Conservation (phyloP, 2,888 invertebrate species). For the Trichogramma dendrolimi region DNA sequence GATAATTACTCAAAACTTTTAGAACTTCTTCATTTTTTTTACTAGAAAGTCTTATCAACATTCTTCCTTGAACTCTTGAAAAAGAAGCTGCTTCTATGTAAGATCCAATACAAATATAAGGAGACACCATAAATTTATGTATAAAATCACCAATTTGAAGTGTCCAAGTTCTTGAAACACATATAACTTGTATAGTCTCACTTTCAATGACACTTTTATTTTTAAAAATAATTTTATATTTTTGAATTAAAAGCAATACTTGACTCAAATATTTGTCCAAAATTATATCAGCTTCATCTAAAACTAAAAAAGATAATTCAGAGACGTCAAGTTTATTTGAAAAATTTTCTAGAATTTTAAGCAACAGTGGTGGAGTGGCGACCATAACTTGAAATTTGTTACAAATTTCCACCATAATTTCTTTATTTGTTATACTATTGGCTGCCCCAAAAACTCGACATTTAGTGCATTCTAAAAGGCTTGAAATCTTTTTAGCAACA, state of each 20-base stretch:
- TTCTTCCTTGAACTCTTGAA: slow-evolving; percentile 56
- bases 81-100: slow-evolving; percentile 73
- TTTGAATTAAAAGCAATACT: slow-evolving; percentile 35
- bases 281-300: slow-evolving; percentile 69
- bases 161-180: slow-evolving; percentile 65
- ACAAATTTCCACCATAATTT: slow-evolving; percentile 43
- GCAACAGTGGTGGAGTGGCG: slow-evolving; percentile 62
- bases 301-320: slow-evolving; percentile 62
- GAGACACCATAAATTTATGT: slow-evolving; percentile 55
- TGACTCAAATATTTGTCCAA: slow-evolving; percentile 55
- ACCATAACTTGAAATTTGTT: slow-evolving; percentile 71
- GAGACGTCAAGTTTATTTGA: slow-evolving; percentile 57
- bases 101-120: slow-evolving; percentile 67
- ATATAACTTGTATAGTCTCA: slow-evolving; percentile 56
- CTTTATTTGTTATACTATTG: slow-evolving; percentile 40
- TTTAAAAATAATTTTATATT: slow-evolving; percentile 33
- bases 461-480: slow-evolving; percentile 31
- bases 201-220: slow-evolving; percentile 23
- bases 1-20: slow-evolving; percentile 53
- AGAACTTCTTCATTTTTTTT: slow-evolving; percentile 55
- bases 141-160: slow-evolving; percentile 57
- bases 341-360: slow-evolving; percentile 52
- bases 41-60: slow-evolving; percentile 51
- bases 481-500: slow-evolving; percentile 31
- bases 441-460: slow-evolving; percentile 37